phyloP scores from a whole-genome alignment of 2,797 vertebrate species.

The Phataginus tetradactyla region DNA sequence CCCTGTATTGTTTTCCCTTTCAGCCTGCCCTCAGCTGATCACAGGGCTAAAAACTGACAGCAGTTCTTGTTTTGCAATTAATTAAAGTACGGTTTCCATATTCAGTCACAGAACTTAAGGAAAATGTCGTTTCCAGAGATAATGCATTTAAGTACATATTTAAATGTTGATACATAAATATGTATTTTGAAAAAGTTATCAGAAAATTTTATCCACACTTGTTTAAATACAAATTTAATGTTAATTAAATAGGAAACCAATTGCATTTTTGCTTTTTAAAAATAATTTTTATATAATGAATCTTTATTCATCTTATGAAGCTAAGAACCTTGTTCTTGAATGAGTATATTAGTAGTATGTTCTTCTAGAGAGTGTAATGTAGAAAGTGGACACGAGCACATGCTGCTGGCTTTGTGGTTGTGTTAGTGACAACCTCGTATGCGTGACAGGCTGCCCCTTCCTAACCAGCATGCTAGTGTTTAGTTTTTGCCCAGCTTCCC shows the following conservation, averaged over 20 bases:
- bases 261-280: neutral
- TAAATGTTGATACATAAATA: neutral
- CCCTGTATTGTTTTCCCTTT: neutral
- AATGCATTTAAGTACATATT: neutral
- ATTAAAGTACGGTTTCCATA: constrained; percentile 30
- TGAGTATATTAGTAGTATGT: neutral
- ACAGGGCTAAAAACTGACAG: neutral
- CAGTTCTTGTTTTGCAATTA: neutral
- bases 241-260: neutral
- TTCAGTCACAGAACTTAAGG: neutral
- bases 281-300: neutral
- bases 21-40: constrained; percentile 50
- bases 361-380: neutral
- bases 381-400: neutral
- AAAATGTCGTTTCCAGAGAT: neutral
- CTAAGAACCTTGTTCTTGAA: neutral
- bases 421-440: fast-evolving
- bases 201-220: neutral
- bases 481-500: neutral
- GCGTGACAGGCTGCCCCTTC: fast-evolving
- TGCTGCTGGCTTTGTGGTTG: neutral
- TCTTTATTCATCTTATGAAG: neutral
- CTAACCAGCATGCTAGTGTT: fast-evolving
- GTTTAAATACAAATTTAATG: neutral
- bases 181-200: neutral